Evolutionary conservation across 1,140 invertebrate genomes (phyloP).

Genomic region (Cydia fagiglandana): DNA sequence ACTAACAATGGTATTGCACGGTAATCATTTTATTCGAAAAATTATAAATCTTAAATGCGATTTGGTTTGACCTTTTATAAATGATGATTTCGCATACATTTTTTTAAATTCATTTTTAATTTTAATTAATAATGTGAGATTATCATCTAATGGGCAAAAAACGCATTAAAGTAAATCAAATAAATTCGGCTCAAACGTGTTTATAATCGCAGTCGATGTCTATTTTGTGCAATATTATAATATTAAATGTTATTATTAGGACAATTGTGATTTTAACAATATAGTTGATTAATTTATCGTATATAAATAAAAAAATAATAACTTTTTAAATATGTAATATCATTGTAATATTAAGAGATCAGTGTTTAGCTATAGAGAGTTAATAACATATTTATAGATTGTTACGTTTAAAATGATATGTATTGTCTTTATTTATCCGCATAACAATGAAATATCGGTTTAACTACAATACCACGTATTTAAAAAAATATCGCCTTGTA

Average conservation of each 20-base stretch:
- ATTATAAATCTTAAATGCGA: background rate
- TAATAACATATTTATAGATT: slow-evolving; percentile 68
- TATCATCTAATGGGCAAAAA: background rate
- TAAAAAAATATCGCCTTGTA: background rate
- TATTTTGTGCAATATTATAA: slow-evolving; percentile 68
- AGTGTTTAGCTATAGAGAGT: slow-evolving; percentile 67
- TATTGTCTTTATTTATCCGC: slow-evolving; percentile 39
- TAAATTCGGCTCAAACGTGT: slow-evolving; percentile 48
- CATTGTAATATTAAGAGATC: slow-evolving; percentile 60
- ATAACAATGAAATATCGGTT: slow-evolving; percentile 28
- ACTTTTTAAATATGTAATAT: slow-evolving; percentile 65
- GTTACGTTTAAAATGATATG: slow-evolving; percentile 53
- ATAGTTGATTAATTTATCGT: slow-evolving; percentile 73
- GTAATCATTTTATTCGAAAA: background rate
- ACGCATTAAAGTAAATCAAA: slow-evolving; percentile 14
- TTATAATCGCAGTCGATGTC: slow-evolving; percentile 61
- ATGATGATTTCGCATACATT: no score
- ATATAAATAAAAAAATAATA: slow-evolving; percentile 56
- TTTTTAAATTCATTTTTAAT: no score
- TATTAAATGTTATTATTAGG: slow-evolving; percentile 70
- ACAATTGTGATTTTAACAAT: slow-evolving; percentile 75
- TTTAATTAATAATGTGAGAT: background rate
- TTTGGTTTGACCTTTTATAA: background rate
- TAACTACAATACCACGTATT: background rate
- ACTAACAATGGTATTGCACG: background rate